Conservation (phyloP, 2,888 invertebrate genomes). For the Tanytarsus gracilentus region DNA sequence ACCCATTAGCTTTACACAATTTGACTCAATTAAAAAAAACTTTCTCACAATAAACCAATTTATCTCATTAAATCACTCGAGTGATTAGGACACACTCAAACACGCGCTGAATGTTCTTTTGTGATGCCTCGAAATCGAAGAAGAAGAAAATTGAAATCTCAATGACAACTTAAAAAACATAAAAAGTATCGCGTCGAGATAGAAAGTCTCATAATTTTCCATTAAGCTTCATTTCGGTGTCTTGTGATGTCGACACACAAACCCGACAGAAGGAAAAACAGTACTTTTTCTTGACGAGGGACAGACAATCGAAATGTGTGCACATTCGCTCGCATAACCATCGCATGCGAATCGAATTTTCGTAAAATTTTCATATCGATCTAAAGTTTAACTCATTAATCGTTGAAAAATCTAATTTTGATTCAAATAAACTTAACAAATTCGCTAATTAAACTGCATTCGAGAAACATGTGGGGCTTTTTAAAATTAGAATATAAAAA, state of each 20-base stretch:
- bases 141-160: too few species aligned
- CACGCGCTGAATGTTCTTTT: too few species aligned
- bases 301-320: slow-evolving; percentile 15
- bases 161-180: too few species aligned
- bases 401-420: slow-evolving; percentile 2
- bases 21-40: too few species aligned
- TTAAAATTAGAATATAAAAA: slow-evolving; percentile 29
- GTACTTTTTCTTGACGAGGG: neutral
- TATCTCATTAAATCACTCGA: too few species aligned
- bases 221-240: neutral
- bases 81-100: too few species aligned
- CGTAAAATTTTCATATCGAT: neutral
- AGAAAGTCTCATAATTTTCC: too few species aligned
- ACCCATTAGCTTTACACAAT: too few species aligned
- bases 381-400: slow-evolving; percentile 16
- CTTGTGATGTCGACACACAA: neutral
- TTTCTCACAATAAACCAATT: too few species aligned
- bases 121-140: too few species aligned
- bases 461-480: slow-evolving; percentile 26
- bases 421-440: neutral
- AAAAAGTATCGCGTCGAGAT: too few species aligned
- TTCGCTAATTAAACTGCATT: slow-evolving; percentile 26
- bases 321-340: neutral
- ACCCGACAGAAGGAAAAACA: neutral
- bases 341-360: neutral